These are phyloP conservation scores for Chaetorhynchus papuensis DNA, from an alignment of 2,113 vertebrate species.

Conservation along the genomic window DNA sequence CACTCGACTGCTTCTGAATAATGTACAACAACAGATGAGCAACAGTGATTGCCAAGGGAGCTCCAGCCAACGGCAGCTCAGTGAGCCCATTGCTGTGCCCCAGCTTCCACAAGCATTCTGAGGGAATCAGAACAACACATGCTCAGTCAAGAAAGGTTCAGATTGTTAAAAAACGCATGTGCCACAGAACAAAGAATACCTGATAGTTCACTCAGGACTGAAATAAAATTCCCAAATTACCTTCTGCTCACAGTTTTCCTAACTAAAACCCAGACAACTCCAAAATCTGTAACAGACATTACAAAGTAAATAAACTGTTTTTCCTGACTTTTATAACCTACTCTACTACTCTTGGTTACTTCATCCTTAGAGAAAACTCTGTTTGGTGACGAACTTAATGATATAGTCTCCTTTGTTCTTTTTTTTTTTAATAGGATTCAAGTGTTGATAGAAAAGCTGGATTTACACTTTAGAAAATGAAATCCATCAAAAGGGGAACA, in stretches of 20 bases:
- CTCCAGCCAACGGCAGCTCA: background rate
- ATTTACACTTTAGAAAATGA: background rate
- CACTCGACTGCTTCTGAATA: constrained; percentile 30
- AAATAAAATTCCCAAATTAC: background rate
- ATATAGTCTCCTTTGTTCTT: background rate
- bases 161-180: background rate
- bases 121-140: background rate
- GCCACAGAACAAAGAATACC: background rate
- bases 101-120: background rate
- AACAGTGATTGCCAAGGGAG: constrained; percentile 22
- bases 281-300: background rate
- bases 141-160: background rate
- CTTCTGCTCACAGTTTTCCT: background rate
- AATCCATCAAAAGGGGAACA: background rate
- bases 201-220: background rate
- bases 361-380: background rate
- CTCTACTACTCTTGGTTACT: background rate
- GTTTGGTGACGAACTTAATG: background rate
- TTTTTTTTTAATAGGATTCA: background rate
- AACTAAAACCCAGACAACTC: background rate
- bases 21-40: constrained; percentile 14
- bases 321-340: background rate
- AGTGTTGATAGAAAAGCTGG: background rate
- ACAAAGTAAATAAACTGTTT: background rate
- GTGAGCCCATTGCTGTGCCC: background rate